Conservation (phyloP, 2,888 invertebrate genomes). For the Acrobasis consociella region DNA sequence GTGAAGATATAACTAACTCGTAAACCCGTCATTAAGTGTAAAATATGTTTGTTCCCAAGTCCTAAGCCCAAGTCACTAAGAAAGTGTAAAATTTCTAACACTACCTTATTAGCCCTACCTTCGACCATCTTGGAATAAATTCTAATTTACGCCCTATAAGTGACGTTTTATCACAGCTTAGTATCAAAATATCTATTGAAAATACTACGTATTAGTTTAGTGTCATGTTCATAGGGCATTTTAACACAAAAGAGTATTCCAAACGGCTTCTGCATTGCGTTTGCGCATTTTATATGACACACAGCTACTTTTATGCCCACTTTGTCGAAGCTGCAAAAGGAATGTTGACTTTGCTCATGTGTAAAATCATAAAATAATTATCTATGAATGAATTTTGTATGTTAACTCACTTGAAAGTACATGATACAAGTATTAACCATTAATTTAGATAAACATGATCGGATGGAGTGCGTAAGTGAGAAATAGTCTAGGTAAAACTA, state of each 20-base stretch:
- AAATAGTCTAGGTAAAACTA: no score
- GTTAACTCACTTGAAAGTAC: no score
- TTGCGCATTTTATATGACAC: slow-evolving; percentile 8
- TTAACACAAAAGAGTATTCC: neutral
- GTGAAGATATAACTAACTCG: no score
- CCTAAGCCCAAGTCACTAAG: no score
- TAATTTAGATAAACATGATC: no score
- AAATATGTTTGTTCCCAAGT: no score
- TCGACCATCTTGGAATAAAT: neutral
- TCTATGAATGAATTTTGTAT: neutral
- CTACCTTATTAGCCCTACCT: no score
- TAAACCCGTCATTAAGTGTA: no score
- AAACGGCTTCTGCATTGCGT: slow-evolving; percentile 1
- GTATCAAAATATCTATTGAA: slow-evolving; percentile 5
- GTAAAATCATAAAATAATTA: neutral
- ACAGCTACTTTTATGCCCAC: slow-evolving; percentile 6
- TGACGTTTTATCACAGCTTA: slow-evolving; percentile 13
- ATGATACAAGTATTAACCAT: no score
- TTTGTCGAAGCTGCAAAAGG: neutral
- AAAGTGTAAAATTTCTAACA: no score
- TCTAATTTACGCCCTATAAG: neutral
- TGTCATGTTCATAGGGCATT: neutral
- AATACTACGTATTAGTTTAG: neutral
- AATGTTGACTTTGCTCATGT: neutral
- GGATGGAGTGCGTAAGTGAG: no score